These are phyloP conservation scores for Protonibea diacanthus DNA, from an alignment of 2,797 vertebrate genomes.

Conservation along the genomic window DNA sequence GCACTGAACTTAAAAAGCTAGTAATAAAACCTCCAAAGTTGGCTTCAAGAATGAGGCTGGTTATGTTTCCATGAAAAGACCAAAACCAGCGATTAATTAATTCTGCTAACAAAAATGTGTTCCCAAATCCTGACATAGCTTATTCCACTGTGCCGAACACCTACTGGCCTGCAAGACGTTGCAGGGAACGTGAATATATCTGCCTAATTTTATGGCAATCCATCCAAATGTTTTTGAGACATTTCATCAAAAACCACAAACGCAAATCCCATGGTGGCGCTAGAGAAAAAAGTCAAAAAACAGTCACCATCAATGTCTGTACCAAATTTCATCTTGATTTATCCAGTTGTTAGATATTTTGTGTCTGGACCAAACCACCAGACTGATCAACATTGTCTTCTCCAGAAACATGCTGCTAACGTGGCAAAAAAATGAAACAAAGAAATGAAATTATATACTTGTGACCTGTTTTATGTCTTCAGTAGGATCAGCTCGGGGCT, in stretches of 20 bases:
- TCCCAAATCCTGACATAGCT: background rate
- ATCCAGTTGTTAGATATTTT: background rate
- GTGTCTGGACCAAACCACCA: background rate
- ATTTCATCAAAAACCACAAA: background rate
- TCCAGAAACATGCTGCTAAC: background rate
- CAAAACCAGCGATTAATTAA: background rate
- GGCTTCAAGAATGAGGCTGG: background rate
- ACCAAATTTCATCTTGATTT: background rate
- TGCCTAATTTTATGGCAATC: background rate
- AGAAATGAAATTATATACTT: conserved; percentile 16
- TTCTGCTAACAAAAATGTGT: background rate
- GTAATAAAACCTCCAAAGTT: conserved; percentile 3
- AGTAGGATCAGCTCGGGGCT: background rate
- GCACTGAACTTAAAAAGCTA: background rate
- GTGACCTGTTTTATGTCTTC: conserved; percentile 9
- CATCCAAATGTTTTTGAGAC: background rate
- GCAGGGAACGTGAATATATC: background rate
- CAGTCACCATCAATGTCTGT: background rate
- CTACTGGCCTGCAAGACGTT: background rate
- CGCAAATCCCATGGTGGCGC: background rate
- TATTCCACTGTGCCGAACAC: background rate
- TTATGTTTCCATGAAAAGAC: background rate
- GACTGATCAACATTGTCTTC: background rate
- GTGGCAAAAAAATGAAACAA: background rate
- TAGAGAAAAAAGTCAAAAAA: background rate